Base-by-base conservation (phyloP, 2,888 invertebrate genomes). In the Torymus auratus region DNA sequence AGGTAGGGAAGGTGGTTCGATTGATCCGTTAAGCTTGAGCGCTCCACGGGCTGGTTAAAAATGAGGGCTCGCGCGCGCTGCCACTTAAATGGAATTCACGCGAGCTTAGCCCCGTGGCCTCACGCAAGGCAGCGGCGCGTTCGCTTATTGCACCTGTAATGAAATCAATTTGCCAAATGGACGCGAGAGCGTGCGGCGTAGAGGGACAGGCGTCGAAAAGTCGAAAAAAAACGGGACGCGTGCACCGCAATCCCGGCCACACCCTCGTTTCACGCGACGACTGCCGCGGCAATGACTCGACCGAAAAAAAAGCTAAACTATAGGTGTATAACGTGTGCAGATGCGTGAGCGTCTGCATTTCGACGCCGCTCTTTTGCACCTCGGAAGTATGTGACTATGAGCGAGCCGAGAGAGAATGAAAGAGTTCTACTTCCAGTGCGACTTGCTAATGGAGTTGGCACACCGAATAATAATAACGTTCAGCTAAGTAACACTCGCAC, bases 131-230 rank as follows among this genome's bases (percentile, higher is more conserved):
- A 41, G 64, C 17, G 20, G 15, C 50, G 15, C 20, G 28, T n/a
- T 14, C 52, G 15, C 78, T 56, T 56, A n/a, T 60, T 78, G 76
- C 82, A 78, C 78, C 74, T 81, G 80, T 86, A 84, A 83, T 83
- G 84, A 82, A 87, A 87, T 86, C 86, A 87, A 87, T 88, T 86
- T 86, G 84, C 84, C 84, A 88, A 86, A 86, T 87, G 87, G 86
- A 85, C 80, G 79, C 70, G 64, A 61, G 64, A 64, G 73, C 69
- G 17, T 20, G 20, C 17, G 20, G 41, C 70, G 76, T 28, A 28
- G 28, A 58, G 78, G 52, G 81, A 23, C 64, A 74, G 80, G 78
- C 75, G 76, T 79, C 52, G 74, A 77, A 76, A 79, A 73, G 69
- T 52, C 79, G 73, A 69, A 55, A 70, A 80, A 20, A 78, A 71